Conservation (phyloP, 1,140 invertebrate species). For the Scaptomyza graminum region DNA sequence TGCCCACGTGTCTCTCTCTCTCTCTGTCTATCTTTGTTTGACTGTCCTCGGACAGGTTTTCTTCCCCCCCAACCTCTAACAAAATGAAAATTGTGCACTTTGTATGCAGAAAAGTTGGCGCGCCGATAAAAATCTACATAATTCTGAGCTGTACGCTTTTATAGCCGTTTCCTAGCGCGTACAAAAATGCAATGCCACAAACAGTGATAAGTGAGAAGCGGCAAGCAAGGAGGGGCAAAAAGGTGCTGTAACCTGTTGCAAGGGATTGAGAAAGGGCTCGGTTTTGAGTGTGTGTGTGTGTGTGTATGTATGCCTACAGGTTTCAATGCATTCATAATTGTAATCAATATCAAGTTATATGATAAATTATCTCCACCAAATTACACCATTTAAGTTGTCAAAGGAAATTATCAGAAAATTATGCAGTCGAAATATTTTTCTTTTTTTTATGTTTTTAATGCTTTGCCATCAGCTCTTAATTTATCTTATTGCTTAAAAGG, state of each 20-base stretch:
- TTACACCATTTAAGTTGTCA: slow-evolving; percentile 74
- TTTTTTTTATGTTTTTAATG: slow-evolving; percentile 3
- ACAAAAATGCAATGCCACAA: slow-evolving; percentile 30
- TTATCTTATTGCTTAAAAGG: slow-evolving; percentile 36
- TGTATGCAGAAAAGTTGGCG: slow-evolving; percentile 79
- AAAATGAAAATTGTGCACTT: slow-evolving; percentile 79
- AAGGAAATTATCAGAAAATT: slow-evolving; percentile 69
- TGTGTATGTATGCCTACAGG: neutral
- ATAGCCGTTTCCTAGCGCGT: slow-evolving; percentile 73
- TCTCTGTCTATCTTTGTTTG: neutral
- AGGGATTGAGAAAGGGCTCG: slow-evolving; percentile 16
- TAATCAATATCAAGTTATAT: slow-evolving; percentile 77
- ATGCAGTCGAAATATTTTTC: slow-evolving; percentile 41
- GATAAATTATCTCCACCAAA: slow-evolving; percentile 72
- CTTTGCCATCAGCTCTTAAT: slow-evolving; percentile 36
- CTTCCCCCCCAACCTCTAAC: slow-evolving; percentile 18
- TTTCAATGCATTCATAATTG: slow-evolving; percentile 57
- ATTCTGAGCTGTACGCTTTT: slow-evolving; percentile 71
- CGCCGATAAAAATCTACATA: slow-evolving; percentile 79
- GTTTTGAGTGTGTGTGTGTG: no score
- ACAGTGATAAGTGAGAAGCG: slow-evolving; percentile 11
- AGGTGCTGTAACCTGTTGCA: slow-evolving; percentile 36
- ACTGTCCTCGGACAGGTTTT: slow-evolving; percentile 59
- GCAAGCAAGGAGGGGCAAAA: slow-evolving; percentile 4
- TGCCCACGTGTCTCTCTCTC: slow-evolving; percentile 25